Percentiles rank a stretch among this genome's conserved stretches.
Evolutionary conservation across 2,888 invertebrate species (phyloP).

Genomic region (Heteropelma amictum): DNA sequence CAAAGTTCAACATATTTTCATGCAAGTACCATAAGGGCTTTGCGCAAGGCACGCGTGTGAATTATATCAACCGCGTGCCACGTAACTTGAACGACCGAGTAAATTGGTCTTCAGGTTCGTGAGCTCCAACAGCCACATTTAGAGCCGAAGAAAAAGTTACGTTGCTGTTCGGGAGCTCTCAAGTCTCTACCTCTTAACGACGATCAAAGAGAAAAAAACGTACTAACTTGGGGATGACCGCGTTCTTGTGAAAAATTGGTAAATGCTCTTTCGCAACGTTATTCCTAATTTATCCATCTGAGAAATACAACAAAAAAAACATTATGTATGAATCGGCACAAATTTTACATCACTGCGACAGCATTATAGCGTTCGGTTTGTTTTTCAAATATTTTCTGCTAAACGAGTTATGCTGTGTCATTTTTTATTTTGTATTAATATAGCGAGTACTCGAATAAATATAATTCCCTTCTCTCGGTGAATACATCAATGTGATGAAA

Average conservation of each 20-base stretch:
- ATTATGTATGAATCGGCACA: too few species aligned
- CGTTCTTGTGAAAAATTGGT: conserved; percentile 12
- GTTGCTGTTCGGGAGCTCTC: background rate
- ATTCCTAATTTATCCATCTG: background rate
- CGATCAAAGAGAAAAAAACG: conserved; percentile 5
- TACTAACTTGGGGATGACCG: background rate
- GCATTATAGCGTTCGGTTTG: too few species aligned
- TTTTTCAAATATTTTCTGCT: too few species aligned
- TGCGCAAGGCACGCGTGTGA: conserved; percentile 60
- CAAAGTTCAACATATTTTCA: background rate
- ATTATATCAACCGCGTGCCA: conserved; percentile 64
- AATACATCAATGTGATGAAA: too few species aligned
- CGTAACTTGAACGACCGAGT: conserved; percentile 50
- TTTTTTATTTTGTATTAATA: too few species aligned
- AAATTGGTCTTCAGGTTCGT: conserved; percentile 35
- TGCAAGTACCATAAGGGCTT: conserved; percentile 57
- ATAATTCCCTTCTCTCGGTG: too few species aligned
- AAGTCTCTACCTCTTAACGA: conserved; percentile 9
- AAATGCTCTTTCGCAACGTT: background rate
- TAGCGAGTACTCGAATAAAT: too few species aligned
- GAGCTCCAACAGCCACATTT: background rate
- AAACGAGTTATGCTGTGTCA: too few species aligned
- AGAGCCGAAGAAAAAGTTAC: background rate
- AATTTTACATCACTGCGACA: too few species aligned
- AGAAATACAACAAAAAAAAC: too few species aligned